These are phyloP conservation scores for Platysternon megacephalum DNA, from an alignment of 2,113 vertebrate species.

Conservation along the genomic window DNA sequence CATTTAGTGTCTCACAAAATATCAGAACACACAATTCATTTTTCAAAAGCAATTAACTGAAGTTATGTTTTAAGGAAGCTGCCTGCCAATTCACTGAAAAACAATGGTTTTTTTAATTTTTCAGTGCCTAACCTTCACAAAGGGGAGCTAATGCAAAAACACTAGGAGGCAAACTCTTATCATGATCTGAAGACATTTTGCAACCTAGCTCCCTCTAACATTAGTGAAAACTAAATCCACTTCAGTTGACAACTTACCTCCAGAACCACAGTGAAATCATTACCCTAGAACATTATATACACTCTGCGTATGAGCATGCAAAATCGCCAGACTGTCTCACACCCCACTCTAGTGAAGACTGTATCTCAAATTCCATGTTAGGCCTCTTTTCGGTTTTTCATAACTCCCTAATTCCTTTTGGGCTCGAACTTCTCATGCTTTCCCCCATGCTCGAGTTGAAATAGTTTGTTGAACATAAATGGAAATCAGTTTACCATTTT, in stretches of 20 bases:
- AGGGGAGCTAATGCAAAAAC: rapidly evolving
- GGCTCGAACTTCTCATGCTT: not conserved
- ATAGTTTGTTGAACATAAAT: constrained; percentile 39
- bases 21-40: not conserved
- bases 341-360: not conserved
- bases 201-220: not conserved
- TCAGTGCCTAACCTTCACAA: not conserved
- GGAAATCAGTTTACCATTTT: constrained; percentile 41
- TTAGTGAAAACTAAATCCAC: not conserved
- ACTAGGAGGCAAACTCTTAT: not conserved
- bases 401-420: not conserved
- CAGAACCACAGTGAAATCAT: not conserved
- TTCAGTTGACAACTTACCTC: not conserved
- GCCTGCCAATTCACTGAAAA: not conserved
- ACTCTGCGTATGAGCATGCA: not conserved
- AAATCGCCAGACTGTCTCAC: not conserved
- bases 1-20: constrained; percentile 36
- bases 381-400: not conserved
- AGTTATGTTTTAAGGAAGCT: constrained; percentile 10
- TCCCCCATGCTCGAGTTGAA: not conserved
- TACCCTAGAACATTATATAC: rapidly evolving
- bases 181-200: not conserved
- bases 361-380: not conserved
- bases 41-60: constrained; percentile 58
- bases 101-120: not conserved